phyloP scores from a whole-genome alignment of 2,113 vertebrate species.

The Callionymus lyra region DNA sequence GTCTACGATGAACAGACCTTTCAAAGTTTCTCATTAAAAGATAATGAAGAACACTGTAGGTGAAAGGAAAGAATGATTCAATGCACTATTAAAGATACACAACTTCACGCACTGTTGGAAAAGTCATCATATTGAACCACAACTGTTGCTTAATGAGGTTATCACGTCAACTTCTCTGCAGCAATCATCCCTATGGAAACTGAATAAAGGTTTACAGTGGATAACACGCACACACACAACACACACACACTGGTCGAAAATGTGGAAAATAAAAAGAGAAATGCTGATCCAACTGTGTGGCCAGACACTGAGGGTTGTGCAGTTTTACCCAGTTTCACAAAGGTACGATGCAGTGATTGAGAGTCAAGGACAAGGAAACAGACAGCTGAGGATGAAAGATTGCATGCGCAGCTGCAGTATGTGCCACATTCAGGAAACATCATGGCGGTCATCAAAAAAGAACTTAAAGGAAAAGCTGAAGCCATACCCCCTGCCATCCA shows the following conservation, averaged over 20 bases:
- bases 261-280: slow-evolving; percentile 26
- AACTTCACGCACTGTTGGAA: slow-evolving; percentile 7
- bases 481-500: slow-evolving; percentile 99
- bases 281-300: slow-evolving; percentile 35
- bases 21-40: slow-evolving; percentile 41
- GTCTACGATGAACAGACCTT: slow-evolving; percentile 26
- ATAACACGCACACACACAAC: slow-evolving; percentile 15
- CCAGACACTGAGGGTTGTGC: slow-evolving; percentile 16
- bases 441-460: slow-evolving; percentile 20
- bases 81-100: slow-evolving; percentile 18
- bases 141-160: background rate
- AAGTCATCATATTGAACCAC: background rate
- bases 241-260: slow-evolving; percentile 28
- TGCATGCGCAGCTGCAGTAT: slow-evolving; percentile 46
- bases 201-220: background rate
- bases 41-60: slow-evolving; percentile 36
- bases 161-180: background rate
- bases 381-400: slow-evolving; percentile 42
- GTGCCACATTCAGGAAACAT: slow-evolving; percentile 44
- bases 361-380: slow-evolving; percentile 35
- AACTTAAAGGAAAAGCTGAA: slow-evolving; percentile 72
- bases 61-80: slow-evolving; percentile 25
- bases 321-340: slow-evolving; percentile 18
- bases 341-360: slow-evolving; percentile 36
- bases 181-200: no score